Evolutionary conservation across 2,888 invertebrate species (phyloP).

Genomic region (Athripsodes cinereus): DNA sequence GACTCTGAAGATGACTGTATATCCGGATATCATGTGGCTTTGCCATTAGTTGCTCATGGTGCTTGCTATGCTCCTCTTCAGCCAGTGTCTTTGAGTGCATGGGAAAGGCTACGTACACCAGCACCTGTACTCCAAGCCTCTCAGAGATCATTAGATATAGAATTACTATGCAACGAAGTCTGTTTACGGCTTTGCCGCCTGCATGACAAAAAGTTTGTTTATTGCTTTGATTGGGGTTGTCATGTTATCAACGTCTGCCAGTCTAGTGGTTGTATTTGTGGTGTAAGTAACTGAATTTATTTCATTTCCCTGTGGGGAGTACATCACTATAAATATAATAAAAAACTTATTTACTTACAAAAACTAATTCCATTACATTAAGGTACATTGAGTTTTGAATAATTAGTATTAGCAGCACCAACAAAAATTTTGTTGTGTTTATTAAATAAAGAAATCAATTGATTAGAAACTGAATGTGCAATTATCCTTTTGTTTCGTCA

Average conservation of each 20-base stretch:
- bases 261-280: constrained; percentile 47
- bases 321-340: background rate
- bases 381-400: too few species aligned
- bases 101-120: constrained; percentile 36
- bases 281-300: constrained; percentile 34
- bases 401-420: too few species aligned
- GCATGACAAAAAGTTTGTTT: constrained; percentile 44
- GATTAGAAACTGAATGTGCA: too few species aligned
- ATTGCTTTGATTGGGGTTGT: constrained; percentile 52
- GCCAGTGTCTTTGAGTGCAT: constrained; percentile 51
- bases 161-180: constrained; percentile 47
- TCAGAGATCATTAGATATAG: constrained; percentile 46
- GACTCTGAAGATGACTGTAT: constrained; percentile 70
- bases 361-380: too few species aligned
- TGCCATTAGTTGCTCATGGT: constrained; percentile 67
- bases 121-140: constrained; percentile 39
- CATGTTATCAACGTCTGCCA: constrained; percentile 50
- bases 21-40: constrained; percentile 63
- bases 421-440: too few species aligned
- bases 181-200: constrained; percentile 45
- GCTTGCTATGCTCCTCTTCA: constrained; percentile 62
- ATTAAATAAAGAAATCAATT: too few species aligned
- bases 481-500: background rate
- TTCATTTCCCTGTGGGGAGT: background rate
- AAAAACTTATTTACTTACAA: background rate